These are phyloP conservation scores for Parascotia fuliginaria DNA, from an alignment of 2,888 invertebrate species.

Conservation along the genomic window DNA sequence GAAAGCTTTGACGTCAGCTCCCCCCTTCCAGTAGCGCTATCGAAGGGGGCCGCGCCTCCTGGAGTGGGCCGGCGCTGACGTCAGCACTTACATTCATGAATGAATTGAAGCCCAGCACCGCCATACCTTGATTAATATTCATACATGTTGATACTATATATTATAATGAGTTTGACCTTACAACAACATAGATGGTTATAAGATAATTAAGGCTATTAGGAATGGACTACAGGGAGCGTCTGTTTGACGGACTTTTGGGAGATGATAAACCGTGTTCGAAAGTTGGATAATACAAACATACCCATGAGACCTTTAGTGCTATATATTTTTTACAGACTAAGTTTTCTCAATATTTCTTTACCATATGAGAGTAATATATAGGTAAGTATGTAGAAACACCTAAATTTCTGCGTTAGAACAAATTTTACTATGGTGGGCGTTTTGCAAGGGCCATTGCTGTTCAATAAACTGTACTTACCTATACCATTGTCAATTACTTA, in stretches of 20 bases:
- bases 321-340: no score
- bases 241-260: background rate
- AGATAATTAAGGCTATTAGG: background rate
- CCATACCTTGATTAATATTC: slow-evolving; percentile 49
- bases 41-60: slow-evolving; percentile 65
- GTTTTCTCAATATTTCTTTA: no score
- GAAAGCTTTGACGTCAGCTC: slow-evolving; percentile 76
- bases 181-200: background rate
- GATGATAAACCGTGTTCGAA: no score
- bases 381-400: no score
- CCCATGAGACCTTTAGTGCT: no score
- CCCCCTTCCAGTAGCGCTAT: slow-evolving; percentile 57
- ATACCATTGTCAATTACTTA: no score
- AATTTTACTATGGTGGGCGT: no score
- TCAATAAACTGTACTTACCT: no score
- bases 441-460: no score
- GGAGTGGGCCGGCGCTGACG: slow-evolving; percentile 71
- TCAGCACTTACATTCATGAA: slow-evolving; percentile 78
- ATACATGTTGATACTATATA: slow-evolving; percentile 33
- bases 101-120: slow-evolving; percentile 69
- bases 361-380: no score
- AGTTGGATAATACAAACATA: no score
- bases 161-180: slow-evolving; percentile 20
- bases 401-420: no score
- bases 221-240: background rate